These are phyloP conservation scores for Lasioglossum figueresi DNA, from an alignment of 2,888 invertebrate genomes.

Conservation along the genomic window DNA sequence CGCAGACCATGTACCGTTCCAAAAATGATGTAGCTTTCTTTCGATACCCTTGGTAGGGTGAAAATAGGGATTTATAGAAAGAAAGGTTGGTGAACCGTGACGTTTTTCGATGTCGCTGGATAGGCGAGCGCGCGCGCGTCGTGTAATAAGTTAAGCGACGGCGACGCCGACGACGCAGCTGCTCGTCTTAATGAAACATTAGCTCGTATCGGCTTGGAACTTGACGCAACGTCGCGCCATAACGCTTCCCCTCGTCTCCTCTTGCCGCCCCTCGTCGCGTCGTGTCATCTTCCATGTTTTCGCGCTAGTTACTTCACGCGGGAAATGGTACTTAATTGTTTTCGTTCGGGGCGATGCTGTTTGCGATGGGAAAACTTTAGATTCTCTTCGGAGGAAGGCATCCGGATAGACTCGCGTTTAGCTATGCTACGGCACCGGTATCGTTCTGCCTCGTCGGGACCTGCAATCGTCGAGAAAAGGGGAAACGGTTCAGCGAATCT, in stretches of 20 bases:
- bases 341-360: neutral
- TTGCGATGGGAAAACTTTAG: neutral
- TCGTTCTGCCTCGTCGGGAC: neutral
- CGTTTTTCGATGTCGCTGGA: slow-evolving; percentile 59
- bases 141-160: slow-evolving; percentile 83
- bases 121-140: slow-evolving; percentile 73
- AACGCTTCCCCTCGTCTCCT: neutral
- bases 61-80: neutral
- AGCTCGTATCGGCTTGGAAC: slow-evolving; percentile 78
- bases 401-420: neutral
- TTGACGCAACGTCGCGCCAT: slow-evolving; percentile 47
- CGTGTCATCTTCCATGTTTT: slow-evolving; percentile 28
- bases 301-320: slow-evolving; percentile 33
- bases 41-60: neutral
- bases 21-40: neutral
- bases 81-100: neutral
- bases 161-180: slow-evolving; percentile 78
- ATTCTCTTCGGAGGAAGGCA: neutral
- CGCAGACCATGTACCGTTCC: neutral
- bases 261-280: neutral
- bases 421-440: neutral
- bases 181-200: slow-evolving; percentile 83
- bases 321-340: neutral
- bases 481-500: neutral
- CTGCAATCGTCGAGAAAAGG: neutral